Percentiles rank a stretch among this genome's conserved stretches.
Evolutionary conservation across 2,888 invertebrate species (phyloP).

Genomic region (Sarcophaga rosellei): DNA sequence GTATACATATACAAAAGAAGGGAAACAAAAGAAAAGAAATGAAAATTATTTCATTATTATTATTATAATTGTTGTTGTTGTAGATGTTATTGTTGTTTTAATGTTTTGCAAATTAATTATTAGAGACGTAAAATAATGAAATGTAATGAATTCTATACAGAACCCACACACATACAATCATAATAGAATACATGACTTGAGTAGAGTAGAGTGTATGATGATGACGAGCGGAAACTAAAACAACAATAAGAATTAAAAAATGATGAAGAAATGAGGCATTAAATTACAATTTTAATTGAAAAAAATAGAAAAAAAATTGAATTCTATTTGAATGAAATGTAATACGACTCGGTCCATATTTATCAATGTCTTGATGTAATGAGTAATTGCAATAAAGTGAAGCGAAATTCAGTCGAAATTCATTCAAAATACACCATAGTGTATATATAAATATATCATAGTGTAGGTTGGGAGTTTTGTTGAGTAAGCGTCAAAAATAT

Average conservation of each 20-base stretch:
- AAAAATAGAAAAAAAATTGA: no score
- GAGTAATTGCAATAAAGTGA: no score
- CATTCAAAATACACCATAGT: no score
- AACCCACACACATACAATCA: background rate
- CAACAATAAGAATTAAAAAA: background rate
- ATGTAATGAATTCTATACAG: background rate
- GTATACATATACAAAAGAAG: conserved; percentile 14
- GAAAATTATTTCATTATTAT: conserved; percentile 52
- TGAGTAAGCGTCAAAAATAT: no score
- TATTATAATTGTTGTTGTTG: background rate
- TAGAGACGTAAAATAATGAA: conserved; percentile 42
- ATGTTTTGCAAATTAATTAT: conserved; percentile 52
- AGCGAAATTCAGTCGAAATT: no score
- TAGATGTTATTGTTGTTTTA: background rate
- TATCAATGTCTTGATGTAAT: no score
- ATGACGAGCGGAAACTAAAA: background rate
- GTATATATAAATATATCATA: no score
- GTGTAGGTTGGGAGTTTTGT: no score
- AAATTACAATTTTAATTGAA: background rate
- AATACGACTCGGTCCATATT: no score
- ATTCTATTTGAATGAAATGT: no score
- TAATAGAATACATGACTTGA: background rate
- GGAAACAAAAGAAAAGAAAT: conserved; percentile 27
- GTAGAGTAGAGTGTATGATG: background rate
- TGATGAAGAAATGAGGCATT: background rate